A percentile compares a stretch with the other conserved stretches of the same genome.
Evolutionary conservation across 2,888 invertebrate genomes (phyloP).

Genomic region (Hydrotaea cyrtoneurina): DNA sequence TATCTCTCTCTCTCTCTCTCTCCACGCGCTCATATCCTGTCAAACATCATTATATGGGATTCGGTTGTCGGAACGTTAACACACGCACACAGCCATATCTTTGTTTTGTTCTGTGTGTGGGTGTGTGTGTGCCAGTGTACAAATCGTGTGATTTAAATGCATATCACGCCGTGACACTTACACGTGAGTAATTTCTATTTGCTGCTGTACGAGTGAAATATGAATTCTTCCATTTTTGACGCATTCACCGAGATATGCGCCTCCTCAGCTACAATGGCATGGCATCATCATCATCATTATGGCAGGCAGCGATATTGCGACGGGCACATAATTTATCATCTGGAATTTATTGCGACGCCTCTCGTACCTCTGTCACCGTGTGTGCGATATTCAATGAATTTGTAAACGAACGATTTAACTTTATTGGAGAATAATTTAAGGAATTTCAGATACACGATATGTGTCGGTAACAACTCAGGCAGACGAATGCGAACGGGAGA

Average conservation of each 20-base stretch:
- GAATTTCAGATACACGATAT: too few relatives aligned
- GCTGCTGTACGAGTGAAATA: neutral
- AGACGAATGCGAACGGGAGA: too few relatives aligned
- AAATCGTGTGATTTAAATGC: constrained; percentile 16
- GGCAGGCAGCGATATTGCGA: neutral
- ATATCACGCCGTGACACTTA: constrained; percentile 22
- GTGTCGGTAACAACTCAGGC: too few relatives aligned
- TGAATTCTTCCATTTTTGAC: constrained; percentile 4
- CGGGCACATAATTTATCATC: neutral
- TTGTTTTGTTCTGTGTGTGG: neutral
- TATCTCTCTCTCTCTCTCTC: too few relatives aligned
- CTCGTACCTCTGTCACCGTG: neutral
- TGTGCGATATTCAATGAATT: too few relatives aligned
- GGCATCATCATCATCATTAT: neutral
- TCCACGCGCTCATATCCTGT: too few relatives aligned
- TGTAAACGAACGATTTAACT: neutral
- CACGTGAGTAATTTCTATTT: constrained; percentile 32
- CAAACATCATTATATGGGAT: too few relatives aligned
- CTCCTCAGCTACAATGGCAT: constrained; percentile 1
- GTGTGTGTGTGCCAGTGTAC: neutral
- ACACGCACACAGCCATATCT: too few relatives aligned
- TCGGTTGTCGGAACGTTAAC: too few relatives aligned
- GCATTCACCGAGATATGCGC: constrained; percentile 9
- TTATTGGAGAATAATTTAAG: neutral
- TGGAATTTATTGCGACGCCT: constrained; percentile 3